Conservation (phyloP, 2,113 vertebrate species). For the Pseudolaguvia tuberculata region DNA sequence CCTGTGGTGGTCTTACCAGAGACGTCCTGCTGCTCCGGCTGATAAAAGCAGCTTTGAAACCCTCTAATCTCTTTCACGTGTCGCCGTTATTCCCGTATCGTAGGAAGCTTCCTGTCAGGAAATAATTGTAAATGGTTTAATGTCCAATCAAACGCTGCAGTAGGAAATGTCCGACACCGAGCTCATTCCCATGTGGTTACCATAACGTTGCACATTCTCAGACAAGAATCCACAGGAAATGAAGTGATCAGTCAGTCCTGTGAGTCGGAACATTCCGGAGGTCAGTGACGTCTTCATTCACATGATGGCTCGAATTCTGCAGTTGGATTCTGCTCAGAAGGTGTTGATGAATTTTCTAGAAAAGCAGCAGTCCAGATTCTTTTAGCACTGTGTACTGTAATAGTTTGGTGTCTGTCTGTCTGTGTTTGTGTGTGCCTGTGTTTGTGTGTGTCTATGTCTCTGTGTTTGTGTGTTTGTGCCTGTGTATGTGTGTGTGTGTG, state of each 20-base stretch:
- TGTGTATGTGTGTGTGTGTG: constrained; percentile 27
- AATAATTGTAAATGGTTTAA: constrained; percentile 21
- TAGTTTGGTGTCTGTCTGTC: neutral
- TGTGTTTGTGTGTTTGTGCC: too few relatives aligned
- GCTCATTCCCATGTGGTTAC: constrained; percentile 2
- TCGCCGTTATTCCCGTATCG: neutral
- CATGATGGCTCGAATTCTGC: neutral
- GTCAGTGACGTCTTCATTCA: neutral
- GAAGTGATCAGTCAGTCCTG: constrained; percentile 27
- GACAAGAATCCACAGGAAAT: constrained; percentile 27
- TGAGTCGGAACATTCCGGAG: constrained; percentile 25
- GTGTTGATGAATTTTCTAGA: neutral
- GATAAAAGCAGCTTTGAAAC: neutral
- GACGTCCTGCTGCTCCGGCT: neutral
- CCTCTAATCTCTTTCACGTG: neutral
- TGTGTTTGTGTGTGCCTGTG: constrained; percentile 9
- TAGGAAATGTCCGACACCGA: constrained; percentile 21
- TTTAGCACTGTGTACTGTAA: neutral
- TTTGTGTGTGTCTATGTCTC: neutral
- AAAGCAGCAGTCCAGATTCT: neutral
- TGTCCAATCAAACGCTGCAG: constrained; percentile 18
- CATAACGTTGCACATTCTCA: constrained; percentile 31
- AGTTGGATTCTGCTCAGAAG: neutral
- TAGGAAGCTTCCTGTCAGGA: constrained; percentile 4
- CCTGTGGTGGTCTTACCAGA: neutral